Percentiles rank a stretch among this genome's conserved stretches.
phyloP scores from a whole-genome alignment of 1,140 invertebrate genomes.

The Penaeus vannamei region DNA sequence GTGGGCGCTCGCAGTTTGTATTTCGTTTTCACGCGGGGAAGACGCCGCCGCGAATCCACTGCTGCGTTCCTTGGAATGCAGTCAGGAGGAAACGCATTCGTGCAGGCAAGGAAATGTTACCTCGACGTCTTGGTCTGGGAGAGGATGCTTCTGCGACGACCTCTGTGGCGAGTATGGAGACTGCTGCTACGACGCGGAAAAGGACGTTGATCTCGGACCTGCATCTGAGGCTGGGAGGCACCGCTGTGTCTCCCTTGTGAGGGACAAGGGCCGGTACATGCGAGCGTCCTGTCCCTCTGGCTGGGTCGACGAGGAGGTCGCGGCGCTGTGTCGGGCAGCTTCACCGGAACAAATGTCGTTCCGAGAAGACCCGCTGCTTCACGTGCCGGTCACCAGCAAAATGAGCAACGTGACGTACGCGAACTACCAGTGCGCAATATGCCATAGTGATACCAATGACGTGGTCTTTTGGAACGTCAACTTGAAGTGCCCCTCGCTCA shows the following conservation, averaged over 20 bases:
- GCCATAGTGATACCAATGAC: conserved; percentile 13
- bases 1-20: too few relatives aligned
- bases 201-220: too few relatives aligned
- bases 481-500: background rate
- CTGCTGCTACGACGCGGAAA: too few relatives aligned
- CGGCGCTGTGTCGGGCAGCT: conserved; percentile 5
- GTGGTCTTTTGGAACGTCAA: conserved; percentile 23
- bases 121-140: too few relatives aligned
- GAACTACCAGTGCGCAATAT: conserved; percentile 6
- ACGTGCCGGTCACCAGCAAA: conserved; percentile 31
- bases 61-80: too few relatives aligned
- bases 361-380: conserved; percentile 30
- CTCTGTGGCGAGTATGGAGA: too few relatives aligned
- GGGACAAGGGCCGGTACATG: conserved; percentile 30
- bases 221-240: background rate
- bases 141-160: too few relatives aligned
- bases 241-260: background rate
- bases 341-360: background rate
- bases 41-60: too few relatives aligned
- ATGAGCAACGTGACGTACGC: background rate
- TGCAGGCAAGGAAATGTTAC: too few relatives aligned
- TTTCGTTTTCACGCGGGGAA: too few relatives aligned
- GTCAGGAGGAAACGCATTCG: too few relatives aligned
- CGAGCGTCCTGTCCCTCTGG: background rate
- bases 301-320: conserved; percentile 31